phyloP scores from a whole-genome alignment of 92 coral and sea anemone species.

The Metridium senile region DNA sequence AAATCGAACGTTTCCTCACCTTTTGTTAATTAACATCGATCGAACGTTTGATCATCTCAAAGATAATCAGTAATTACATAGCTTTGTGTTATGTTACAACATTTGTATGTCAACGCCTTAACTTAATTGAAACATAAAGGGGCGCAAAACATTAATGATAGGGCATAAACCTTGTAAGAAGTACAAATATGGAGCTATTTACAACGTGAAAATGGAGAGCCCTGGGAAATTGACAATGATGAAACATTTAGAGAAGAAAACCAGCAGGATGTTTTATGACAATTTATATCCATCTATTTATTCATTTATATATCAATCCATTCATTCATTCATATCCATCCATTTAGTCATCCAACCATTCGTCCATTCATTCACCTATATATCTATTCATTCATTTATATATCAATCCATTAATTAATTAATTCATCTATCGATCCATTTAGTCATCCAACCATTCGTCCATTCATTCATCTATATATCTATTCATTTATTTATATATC shows the following conservation, averaged over 20 bases:
- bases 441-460: neutral
- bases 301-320: too few relatives aligned
- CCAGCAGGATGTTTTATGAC: too few relatives aligned
- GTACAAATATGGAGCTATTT: neutral
- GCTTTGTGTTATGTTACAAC: neutral
- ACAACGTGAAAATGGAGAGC: neutral
- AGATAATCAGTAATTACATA: conserved; percentile 2
- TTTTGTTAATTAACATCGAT: neutral
- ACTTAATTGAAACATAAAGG: neutral
- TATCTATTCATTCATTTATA: too few relatives aligned
- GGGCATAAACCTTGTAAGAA: neutral
- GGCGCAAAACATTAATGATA: neutral
- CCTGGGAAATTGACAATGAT: neutral
- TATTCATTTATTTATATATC: neutral
- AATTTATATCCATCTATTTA: too few relatives aligned
- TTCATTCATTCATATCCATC: too few relatives aligned
- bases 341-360: too few relatives aligned
- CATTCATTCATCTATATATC: neutral
- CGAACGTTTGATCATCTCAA: neutral
- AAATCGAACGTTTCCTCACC: neutral
- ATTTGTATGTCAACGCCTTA: neutral
- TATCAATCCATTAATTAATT: too few relatives aligned
- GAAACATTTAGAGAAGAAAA: too few relatives aligned
- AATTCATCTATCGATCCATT: neutral
- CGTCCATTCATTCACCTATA: too few relatives aligned